Base-by-base conservation (phyloP, 2,888 invertebrate genomes). In the Sympetrum striolatum region DNA sequence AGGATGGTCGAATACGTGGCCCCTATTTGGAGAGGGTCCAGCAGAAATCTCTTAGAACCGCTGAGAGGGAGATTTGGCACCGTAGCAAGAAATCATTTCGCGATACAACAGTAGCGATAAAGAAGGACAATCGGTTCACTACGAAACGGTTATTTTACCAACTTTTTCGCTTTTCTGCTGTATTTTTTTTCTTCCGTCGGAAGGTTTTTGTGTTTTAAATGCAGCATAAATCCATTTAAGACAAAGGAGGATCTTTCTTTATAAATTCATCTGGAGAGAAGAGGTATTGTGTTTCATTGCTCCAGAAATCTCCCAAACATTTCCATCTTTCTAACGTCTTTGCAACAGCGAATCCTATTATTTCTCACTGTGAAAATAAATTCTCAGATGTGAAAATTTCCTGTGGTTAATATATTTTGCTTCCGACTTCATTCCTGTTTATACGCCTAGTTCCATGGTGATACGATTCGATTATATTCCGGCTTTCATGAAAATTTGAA, bases 81-180 rank as follows among this genome's bases (percentile, higher is more conserved):
- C 86, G 60, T 5, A 58, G 60, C 14, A 37, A 37, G 86, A 86
- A 86, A 86, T 86, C 60, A 86, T 64, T 64, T 53, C 37, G 86
- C 86, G 37, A 86, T 86, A 86, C 60, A 60, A 37, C 4, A 22
- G 60, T 60, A 53, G 12, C 37, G n/a, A 60, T 58, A 86, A 86
- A n/a, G 22, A 58, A 73, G 73, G 31, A 73, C 73, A 73, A 73
- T 73, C 12, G 25, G 25, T 73, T 73, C 31, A 8, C 73, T 31
- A 31, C 31, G 31, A 25, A 53, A 18, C 3, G 25, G 73, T 12
- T 12, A 64, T 64, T 64, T 0, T 25, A 2, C 25, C 22, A 22
- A 12, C 0, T 73, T 73, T 25, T 25, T 25, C 73, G 2, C 25
- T 73, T 25, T 2, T 10, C 31, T 73, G 12, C 73, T 25, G 25